phyloP scores from a whole-genome alignment of 2,113 vertebrate genomes.

The Platycercus adscitus region DNA sequence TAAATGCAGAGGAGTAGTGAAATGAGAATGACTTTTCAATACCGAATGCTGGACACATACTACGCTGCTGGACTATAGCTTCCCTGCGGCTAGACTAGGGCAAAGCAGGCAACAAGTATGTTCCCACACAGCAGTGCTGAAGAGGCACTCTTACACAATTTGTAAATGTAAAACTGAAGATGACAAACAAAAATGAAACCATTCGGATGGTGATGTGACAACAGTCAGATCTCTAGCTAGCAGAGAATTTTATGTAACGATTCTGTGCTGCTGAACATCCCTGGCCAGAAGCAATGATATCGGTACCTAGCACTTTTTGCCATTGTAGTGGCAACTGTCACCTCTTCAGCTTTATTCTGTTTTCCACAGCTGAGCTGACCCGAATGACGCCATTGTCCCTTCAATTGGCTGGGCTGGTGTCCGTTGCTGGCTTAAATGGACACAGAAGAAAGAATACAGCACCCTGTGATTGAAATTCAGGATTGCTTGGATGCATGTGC shows the following conservation, averaged over 20 bases:
- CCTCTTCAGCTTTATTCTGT: conserved; percentile 14
- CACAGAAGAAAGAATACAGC: conserved; percentile 37
- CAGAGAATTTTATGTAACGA: neutral
- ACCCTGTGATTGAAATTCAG: conserved; percentile 17
- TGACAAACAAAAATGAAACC: neutral
- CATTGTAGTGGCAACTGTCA: neutral
- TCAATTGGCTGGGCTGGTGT: neutral
- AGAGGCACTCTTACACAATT: neutral
- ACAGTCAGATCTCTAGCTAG: neutral
- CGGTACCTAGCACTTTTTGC: neutral
- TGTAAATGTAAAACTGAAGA: neutral
- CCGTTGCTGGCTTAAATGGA: conserved; percentile 24
- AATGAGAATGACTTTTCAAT: conserved; percentile 44
- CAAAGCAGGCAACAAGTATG: conserved; percentile 23
- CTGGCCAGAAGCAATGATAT: neutral
- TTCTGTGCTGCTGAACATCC: neutral
- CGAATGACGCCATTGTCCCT: neutral
- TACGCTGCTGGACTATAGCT: conserved; percentile 2
- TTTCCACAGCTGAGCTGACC: conserved; percentile 33
- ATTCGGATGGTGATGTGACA: neutral
- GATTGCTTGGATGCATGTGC: neutral
- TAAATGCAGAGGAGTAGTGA: neutral
- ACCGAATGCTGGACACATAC: conserved; percentile 10
- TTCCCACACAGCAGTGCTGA: conserved; percentile 1
- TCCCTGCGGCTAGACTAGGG: neutral